A percentile compares a stretch with the other conserved stretches of the same genome.
Evolutionary conservation across 2,888 invertebrate genomes (phyloP).

Genomic region (Noctua comes): DNA sequence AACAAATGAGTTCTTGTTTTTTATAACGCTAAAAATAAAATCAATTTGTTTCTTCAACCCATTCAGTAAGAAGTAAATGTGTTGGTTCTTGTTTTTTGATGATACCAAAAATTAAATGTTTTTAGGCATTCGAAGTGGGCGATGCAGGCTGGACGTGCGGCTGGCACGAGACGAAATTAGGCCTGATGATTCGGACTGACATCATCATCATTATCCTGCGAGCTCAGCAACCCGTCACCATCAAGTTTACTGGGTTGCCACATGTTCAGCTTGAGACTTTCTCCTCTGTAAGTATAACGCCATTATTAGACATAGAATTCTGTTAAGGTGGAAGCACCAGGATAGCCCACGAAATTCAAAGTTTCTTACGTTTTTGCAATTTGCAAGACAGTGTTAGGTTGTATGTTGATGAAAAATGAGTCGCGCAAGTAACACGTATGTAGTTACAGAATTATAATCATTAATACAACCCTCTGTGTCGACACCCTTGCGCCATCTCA

Average conservation of each 20-base stretch:
- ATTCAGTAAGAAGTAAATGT: not conserved
- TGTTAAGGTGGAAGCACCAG: not conserved
- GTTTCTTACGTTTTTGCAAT: too few relatives aligned
- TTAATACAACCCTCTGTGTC: too few relatives aligned
- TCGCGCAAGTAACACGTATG: too few relatives aligned
- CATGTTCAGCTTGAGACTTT: conserved; percentile 80
- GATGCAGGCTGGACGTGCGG: conserved; percentile 80
- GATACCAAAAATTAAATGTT: not conserved
- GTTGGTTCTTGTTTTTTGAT: not conserved
- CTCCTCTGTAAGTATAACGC: conserved; percentile 74
- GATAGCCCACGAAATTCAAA: too few relatives aligned
- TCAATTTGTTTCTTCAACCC: not conserved
- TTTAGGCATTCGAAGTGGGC: conserved; percentile 78
- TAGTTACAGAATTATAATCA: too few relatives aligned
- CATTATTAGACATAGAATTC: not conserved
- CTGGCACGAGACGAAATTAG: conserved; percentile 78
- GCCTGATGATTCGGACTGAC: conserved; percentile 73
- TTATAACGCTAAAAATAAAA: not conserved
- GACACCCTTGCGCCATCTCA: too few relatives aligned
- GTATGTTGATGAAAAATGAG: too few relatives aligned
- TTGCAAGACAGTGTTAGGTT: too few relatives aligned
- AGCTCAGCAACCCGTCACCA: conserved; percentile 78
- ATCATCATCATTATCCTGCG: conserved; percentile 76
- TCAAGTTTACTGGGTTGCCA: conserved; percentile 81
- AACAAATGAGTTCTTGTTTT: not conserved